Conservation (phyloP, 1,140 invertebrate species). For the Penaeus japonicus region DNA sequence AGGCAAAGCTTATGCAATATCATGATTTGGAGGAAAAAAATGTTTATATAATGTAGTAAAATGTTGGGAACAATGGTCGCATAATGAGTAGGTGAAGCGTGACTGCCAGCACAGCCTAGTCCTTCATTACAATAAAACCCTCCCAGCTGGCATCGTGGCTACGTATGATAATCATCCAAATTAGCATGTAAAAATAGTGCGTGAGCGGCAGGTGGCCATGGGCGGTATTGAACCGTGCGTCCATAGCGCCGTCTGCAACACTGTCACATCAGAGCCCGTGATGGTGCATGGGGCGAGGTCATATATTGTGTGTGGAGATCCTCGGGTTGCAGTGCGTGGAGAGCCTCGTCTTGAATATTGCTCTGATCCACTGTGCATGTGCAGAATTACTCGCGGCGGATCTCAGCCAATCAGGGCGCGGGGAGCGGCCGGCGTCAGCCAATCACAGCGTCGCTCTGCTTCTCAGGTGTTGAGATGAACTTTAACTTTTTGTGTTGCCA, state of each 20-base stretch:
- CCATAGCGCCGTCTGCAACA: no score
- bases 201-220: background rate
- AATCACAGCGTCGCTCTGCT: slow-evolving; percentile 11
- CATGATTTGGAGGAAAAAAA: no score
- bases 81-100: no score
- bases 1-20: no score
- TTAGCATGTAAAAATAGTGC: background rate
- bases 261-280: background rate
- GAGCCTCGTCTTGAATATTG: slow-evolving; percentile 26
- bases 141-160: background rate
- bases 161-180: slow-evolving; percentile 3
- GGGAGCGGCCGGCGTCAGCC: background rate
- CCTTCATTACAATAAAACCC: background rate
- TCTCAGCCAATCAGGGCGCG: slow-evolving; percentile 26
- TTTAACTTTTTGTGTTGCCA: slow-evolving; percentile 21
- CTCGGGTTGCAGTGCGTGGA: background rate
- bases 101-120: background rate
- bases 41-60: no score
- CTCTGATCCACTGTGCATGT: slow-evolving; percentile 30
- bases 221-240: no score
- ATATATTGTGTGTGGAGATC: background rate
- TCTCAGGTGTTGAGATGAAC: slow-evolving; percentile 37
- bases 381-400: slow-evolving; percentile 32
- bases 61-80: no score
- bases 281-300: background rate